Conservation (phyloP, 2,888 invertebrate species). For the Caprella mutica region DNA sequence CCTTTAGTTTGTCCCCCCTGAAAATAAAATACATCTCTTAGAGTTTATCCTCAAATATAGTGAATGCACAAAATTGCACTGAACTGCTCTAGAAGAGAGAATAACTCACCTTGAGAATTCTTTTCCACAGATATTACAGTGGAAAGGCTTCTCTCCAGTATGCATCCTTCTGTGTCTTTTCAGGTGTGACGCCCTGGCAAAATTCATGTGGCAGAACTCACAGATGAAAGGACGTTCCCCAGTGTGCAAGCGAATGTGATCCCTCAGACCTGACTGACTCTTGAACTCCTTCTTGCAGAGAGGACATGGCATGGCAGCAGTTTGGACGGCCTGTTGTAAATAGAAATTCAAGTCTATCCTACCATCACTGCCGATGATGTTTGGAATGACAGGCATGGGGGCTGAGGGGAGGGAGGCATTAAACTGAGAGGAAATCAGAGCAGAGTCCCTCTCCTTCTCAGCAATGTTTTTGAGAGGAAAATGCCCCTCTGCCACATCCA, state of each 20-base stretch:
- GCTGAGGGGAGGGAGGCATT: neutral
- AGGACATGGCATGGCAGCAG: constrained; percentile 33
- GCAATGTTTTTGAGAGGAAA: too few relatives aligned
- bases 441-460: too few relatives aligned
- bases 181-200: constrained; percentile 33
- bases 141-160: constrained; percentile 33
- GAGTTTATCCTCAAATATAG: too few relatives aligned
- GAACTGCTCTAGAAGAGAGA: too few relatives aligned
- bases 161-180: constrained; percentile 34
- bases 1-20: constrained; percentile 33
- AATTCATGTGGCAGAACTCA: constrained; percentile 34
- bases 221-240: constrained; percentile 33
- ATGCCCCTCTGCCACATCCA: too few relatives aligned
- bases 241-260: constrained; percentile 32
- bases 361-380: constrained; percentile 17
- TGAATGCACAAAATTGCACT: too few relatives aligned
- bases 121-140: constrained; percentile 31
- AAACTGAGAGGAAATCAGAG: neutral
- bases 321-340: constrained; percentile 32
- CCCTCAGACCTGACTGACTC: constrained; percentile 31
- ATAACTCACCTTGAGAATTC: constrained; percentile 33
- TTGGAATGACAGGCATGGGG: too few relatives aligned
- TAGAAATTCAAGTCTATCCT: constrained; percentile 32
- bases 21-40: too few relatives aligned
- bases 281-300: constrained; percentile 34